These are phyloP conservation scores for Hydriomena furcata DNA, from an alignment of 2,888 invertebrate species.

Conservation along the genomic window DNA sequence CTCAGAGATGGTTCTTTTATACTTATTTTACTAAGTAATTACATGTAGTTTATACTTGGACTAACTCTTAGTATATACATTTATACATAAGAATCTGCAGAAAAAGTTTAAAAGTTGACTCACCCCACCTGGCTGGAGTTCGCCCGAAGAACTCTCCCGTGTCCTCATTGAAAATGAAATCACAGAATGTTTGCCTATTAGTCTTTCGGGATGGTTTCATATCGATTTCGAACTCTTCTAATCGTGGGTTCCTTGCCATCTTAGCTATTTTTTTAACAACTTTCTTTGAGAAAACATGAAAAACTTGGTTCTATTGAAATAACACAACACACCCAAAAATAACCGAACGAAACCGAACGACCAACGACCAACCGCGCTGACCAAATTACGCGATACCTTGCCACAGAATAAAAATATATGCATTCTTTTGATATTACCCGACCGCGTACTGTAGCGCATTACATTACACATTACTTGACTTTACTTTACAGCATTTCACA, in stretches of 20 bases:
- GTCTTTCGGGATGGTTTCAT: slow-evolving; percentile 50
- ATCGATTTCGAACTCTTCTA: slow-evolving; percentile 71
- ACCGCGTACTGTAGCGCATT: too few relatives aligned
- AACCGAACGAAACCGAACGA: not conserved
- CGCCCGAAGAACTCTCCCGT: slow-evolving; percentile 73
- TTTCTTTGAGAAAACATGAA: slow-evolving; percentile 36
- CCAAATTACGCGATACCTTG: too few relatives aligned
- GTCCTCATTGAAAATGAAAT: slow-evolving; percentile 69
- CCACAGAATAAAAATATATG: too few relatives aligned
- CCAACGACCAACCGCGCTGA: not conserved
- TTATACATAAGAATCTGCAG: not conserved
- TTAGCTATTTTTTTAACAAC: slow-evolving; percentile 20
- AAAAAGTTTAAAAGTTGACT: slow-evolving; percentile 45
- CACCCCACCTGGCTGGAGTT: slow-evolving; percentile 81
- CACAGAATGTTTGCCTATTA: slow-evolving; percentile 45
- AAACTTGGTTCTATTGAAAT: slow-evolving; percentile 23
- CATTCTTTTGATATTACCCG: too few relatives aligned
- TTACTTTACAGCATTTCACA: too few relatives aligned
- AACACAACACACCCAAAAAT: slow-evolving; percentile 12
- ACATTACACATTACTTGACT: too few relatives aligned
- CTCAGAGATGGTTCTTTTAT: not conserved
- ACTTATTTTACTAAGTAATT: slow-evolving; percentile 1
- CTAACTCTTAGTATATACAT: not conserved
- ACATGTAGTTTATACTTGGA: not conserved
- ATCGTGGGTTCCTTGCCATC: slow-evolving; percentile 62